Base-by-base conservation (phyloP, 2,113 vertebrate genomes). In the Festucalex cinctus region DNA sequence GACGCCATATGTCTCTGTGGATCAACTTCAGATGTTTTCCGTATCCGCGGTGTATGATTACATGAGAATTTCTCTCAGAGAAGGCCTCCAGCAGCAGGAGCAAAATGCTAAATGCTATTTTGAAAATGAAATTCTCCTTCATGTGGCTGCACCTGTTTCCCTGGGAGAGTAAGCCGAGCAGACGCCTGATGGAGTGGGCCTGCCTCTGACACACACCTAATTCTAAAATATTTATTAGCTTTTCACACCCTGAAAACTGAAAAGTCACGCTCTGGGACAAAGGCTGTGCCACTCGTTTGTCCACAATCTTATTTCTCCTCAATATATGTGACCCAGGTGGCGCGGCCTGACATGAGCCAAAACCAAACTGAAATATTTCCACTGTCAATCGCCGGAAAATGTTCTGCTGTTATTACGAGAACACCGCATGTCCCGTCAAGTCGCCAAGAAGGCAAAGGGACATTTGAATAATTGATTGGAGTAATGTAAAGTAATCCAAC, bases 221-320 rank as follows among this genome's bases (percentile, higher is more conserved):
- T 93, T 93, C 93, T 97, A 92, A 98, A 98, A 98, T 96, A 98
- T 98, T 98, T 97, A 97, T 97, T 93, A 95, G 93, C 92, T 92
- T 93, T 92, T 91, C 93, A 97, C 89, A 89, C 88, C 85, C 84
- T 90, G 88, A 83, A 83, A 88, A 89, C 85, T 91, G 88, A 84
- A 84, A 88, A 90, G 85, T 82, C 69, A 64, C 69, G 71, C 80
- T 75, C 76, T 92, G 93, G 93, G 93, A 95, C 93, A 94, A 93
- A 91, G 89, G 91, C 93, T 91, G 92, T 92, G n/a, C 90, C 90
- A 89, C 63, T n/a, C 85, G 85, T 88, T 80, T 73, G 48, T 63
- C 75, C 59, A 57, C 16, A 28, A 54, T 74, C 73, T 75, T 66
- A 67, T 77, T 81, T 84, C 79, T 74, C 74, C 77, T 84, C 77